A percentile compares a stretch with the other conserved stretches of the same genome.
phyloP scores from a whole-genome alignment of 2,888 invertebrate genomes.

The Euzophera pinguis region DNA sequence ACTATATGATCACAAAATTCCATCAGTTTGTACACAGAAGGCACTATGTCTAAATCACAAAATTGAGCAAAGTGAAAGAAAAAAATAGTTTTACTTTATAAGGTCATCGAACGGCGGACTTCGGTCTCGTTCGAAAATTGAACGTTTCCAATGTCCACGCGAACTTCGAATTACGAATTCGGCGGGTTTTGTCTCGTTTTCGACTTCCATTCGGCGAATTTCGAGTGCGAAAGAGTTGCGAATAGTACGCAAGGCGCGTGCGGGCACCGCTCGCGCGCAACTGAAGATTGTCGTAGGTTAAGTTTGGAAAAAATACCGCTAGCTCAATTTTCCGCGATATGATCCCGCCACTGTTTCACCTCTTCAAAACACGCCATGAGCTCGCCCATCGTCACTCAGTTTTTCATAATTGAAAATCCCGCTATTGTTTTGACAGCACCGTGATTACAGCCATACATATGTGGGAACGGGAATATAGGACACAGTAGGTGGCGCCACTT shows the following conservation, averaged over 20 bases:
- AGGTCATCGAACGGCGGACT: constrained; percentile 55
- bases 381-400: constrained; percentile 31
- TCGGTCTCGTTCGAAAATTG: constrained; percentile 51
- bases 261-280: constrained; percentile 72
- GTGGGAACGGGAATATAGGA: constrained; percentile 37
- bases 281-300: constrained; percentile 76
- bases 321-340: constrained; percentile 69
- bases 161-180: constrained; percentile 46
- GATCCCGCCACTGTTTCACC: constrained; percentile 48
- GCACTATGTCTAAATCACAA: constrained; percentile 74
- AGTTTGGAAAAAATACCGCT: constrained; percentile 71
- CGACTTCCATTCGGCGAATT: constrained; percentile 59
- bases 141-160: constrained; percentile 28
- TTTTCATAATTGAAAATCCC: constrained; percentile 26
- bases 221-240: constrained; percentile 42
- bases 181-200: constrained; percentile 41
- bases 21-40: constrained; percentile 62
- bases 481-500: constrained; percentile 59
- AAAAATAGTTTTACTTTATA: constrained; percentile 53
- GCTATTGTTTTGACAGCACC: constrained; percentile 69
- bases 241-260: constrained; percentile 57
- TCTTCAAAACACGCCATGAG: constrained; percentile 47
- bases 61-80: constrained; percentile 69
- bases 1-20: constrained; percentile 71
- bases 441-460: constrained; percentile 51